Conservation (phyloP, 2,113 vertebrate species). For the Danio rerio region GRCz12tu NC_133180.1:68196501-68197000, state of each 20-base stretch:
- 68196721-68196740: neutral
- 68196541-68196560: constrained; percentile 58
- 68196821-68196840: too few relatives aligned
- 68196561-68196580: constrained; percentile 15
- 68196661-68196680: neutral
- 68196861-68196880: too few relatives aligned
- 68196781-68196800: neutral
- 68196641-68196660: constrained; percentile 3
- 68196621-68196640: neutral
- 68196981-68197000: too few relatives aligned
- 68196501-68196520: constrained; percentile 62
- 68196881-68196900: too few relatives aligned
- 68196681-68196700: neutral
- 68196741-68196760: neutral
- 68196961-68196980: too few relatives aligned
- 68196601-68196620: neutral
- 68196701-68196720: neutral
- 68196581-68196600: neutral
- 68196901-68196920: too few relatives aligned
- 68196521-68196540: constrained; percentile 66
- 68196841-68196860: too few relatives aligned
- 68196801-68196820: neutral
- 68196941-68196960: too few relatives aligned
- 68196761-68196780: neutral
- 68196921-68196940: too few relatives aligned